Conservation (phyloP, 2,113 vertebrate species). For the Fregata magnificens region DNA sequence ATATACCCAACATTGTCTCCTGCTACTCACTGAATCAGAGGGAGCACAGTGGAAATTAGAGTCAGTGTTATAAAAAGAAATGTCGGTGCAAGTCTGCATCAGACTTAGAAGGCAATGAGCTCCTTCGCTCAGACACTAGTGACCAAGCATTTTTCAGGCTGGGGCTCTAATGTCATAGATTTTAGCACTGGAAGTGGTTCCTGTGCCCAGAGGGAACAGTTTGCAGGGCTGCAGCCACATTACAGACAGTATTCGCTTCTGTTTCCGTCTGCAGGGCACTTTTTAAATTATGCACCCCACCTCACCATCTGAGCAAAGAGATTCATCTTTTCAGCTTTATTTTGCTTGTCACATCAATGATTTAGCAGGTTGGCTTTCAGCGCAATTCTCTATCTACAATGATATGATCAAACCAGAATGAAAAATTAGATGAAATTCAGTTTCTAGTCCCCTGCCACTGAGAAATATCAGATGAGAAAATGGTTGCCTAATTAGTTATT, state of each 20-base stretch:
- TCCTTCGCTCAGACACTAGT: neutral
- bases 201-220: neutral
- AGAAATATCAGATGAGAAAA: slow-evolving; percentile 6
- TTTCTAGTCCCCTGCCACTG: neutral
- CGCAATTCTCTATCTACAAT: neutral
- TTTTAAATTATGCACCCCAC: neutral
- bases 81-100: neutral
- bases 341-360: neutral
- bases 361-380: slow-evolving; percentile 41
- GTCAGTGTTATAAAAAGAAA: neutral
- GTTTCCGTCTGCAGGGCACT: neutral
- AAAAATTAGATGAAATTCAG: slow-evolving; percentile 11
- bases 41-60: neutral
- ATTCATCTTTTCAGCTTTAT: slow-evolving; percentile 12
- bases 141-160: neutral
- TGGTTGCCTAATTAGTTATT: slow-evolving; percentile 21
- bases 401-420: neutral
- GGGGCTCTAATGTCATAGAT: neutral
- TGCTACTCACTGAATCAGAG: neutral
- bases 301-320: neutral
- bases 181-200: neutral
- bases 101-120: neutral
- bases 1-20: neutral
- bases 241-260: neutral
- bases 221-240: neutral